Evolutionary conservation across 30 jellyfish, hydroid and myxozoan genomes (phyloP).

Genomic region (Hydra vulgaris): DNA sequence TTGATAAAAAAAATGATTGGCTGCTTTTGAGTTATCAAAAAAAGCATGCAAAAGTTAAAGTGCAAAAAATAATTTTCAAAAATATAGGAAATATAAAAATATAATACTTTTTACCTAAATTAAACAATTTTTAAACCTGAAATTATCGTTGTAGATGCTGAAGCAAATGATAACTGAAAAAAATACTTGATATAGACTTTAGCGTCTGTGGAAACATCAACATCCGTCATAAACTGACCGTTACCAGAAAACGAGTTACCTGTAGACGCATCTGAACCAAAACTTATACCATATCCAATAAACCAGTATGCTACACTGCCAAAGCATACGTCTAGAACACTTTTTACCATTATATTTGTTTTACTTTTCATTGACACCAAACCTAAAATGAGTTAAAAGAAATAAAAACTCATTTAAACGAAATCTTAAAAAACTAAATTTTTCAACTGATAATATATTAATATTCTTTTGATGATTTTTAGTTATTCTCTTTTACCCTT

Average conservation of each 20-base stretch:
- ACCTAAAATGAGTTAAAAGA: no score
- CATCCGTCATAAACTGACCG: conserved; percentile 19
- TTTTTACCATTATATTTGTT: conserved; percentile 38
- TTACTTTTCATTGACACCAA: conserved; percentile 37
- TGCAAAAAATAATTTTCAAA: no score
- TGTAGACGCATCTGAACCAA: conserved; percentile 10
- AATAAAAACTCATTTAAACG: no score
- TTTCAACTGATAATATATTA: no score
- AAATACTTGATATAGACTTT: conserved; percentile 23
- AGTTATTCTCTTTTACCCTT: no score
- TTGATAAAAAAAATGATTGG: no score
- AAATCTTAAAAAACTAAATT: no score
- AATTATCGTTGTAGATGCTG: conserved; percentile 41
- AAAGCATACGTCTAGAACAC: conserved; percentile 15
- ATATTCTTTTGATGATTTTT: no score
- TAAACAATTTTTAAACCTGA: conserved; percentile 19
- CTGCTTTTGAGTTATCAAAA: no score
- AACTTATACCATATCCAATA: conserved; percentile 25
- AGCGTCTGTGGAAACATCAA: neutral
- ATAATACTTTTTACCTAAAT: no score
- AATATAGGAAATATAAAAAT: no score
- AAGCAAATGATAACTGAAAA: conserved; percentile 41
- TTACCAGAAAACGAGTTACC: conserved; percentile 14
- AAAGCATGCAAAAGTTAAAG: no score
- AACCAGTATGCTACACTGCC: conserved; percentile 44